phyloP scores from a whole-genome alignment of 1,140 invertebrate genomes.

The Drosophila pseudoananassae region DNA sequence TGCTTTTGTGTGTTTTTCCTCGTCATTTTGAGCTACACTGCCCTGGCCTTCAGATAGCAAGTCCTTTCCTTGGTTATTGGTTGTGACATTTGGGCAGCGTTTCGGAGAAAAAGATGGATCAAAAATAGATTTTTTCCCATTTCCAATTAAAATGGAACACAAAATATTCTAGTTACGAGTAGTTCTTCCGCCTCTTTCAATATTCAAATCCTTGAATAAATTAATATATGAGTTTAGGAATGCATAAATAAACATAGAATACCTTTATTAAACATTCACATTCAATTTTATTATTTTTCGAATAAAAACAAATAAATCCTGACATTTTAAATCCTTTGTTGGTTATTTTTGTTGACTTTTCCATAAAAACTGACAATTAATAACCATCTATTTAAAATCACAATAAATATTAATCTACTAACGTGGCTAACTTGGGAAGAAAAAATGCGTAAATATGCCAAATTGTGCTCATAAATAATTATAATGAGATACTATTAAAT shows the following conservation, averaged over 20 bases:
- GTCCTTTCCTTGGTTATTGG: conserved; percentile 12
- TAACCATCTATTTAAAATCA: conserved; percentile 1
- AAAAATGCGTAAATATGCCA: background rate
- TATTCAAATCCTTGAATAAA: background rate
- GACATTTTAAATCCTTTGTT: background rate
- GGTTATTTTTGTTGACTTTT: background rate
- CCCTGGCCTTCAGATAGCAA: background rate
- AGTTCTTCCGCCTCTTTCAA: background rate
- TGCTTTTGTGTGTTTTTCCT: conserved; percentile 20
- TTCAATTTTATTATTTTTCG: background rate
- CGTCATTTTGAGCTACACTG: background rate
- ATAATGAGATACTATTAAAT: conserved; percentile 1
- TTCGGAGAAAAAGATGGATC: background rate
- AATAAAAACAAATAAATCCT: background rate
- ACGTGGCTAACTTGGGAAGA: background rate
- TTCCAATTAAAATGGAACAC: background rate
- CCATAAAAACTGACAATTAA: background rate
- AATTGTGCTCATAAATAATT: conserved; percentile 20
- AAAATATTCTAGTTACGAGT: background rate
- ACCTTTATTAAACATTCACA: conserved; percentile 10
- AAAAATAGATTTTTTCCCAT: background rate
- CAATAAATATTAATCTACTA: conserved; percentile 2
- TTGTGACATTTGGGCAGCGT: conserved; percentile 15
- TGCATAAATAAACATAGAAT: background rate
- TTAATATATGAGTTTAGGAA: background rate